A percentile compares a stretch with the other conserved stretches of the same genome.
These are phyloP conservation scores for Lophura nycthemera DNA, from an alignment of 2,113 vertebrate species.

Conservation along the genomic window DNA sequence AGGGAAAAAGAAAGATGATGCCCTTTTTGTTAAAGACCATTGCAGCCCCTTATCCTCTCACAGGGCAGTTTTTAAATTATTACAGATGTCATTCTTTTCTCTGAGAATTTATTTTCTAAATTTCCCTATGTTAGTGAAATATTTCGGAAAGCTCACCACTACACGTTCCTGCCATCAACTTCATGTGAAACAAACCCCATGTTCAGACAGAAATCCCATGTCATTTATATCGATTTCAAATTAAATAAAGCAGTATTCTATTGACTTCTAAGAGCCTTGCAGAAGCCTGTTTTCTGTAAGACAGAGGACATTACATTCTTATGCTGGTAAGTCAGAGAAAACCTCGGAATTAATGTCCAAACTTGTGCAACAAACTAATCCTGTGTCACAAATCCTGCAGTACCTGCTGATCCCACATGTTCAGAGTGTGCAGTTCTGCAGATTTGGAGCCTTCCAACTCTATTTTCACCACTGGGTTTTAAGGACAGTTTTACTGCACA, in stretches of 20 bases:
- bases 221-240: not conserved
- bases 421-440: not conserved
- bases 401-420: not conserved
- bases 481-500: not conserved
- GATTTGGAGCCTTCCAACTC: not conserved
- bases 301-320: not conserved
- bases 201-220: not conserved
- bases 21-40: not conserved
- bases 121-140: not conserved
- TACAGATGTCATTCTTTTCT: not conserved
- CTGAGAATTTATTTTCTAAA: too few species aligned
- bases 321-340: not conserved
- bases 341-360: not conserved
- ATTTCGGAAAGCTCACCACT: not conserved
- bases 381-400: not conserved
- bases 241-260: not conserved
- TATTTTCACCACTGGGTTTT: not conserved
- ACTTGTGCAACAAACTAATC: accelerated
- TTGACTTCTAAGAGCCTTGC: not conserved
- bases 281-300: not conserved
- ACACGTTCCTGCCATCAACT: not conserved
- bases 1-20: not conserved
- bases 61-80: not conserved
- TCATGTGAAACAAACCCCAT: not conserved
- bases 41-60: not conserved